phyloP scores from a whole-genome alignment of 2,113 vertebrate genomes.

The Taurulus bubalis region DNA sequence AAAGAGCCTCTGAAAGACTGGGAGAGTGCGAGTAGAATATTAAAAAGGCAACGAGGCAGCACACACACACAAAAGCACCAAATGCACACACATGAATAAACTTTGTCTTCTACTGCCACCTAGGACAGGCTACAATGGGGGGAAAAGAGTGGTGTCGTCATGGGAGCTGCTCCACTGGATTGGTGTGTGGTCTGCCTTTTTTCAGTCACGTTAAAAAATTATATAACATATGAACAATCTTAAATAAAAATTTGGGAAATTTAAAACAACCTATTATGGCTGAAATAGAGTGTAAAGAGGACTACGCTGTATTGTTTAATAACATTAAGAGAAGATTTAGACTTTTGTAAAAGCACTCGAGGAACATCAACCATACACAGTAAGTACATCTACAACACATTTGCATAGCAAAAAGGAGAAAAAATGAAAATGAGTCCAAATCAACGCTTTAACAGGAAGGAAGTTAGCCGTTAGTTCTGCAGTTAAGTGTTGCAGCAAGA shows the following conservation, averaged over 20 bases:
- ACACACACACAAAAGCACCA: background rate
- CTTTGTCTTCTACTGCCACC: conserved; percentile 47
- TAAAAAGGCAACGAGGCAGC: conserved; percentile 57
- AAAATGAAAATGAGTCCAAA: background rate
- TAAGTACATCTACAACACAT: background rate
- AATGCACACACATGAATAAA: conserved; percentile 24
- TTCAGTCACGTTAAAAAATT: background rate
- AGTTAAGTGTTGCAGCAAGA: background rate
- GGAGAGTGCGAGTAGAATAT: conserved; percentile 70
- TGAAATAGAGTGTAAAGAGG: background rate
- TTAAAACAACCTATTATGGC: too few species aligned
- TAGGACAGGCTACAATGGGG: conserved; percentile 21
- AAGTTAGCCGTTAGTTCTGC: background rate
- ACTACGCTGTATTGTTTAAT: background rate
- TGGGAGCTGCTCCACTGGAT: background rate
- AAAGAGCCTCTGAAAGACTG: conserved; percentile 59
- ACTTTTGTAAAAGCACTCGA: background rate
- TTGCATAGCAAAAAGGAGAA: background rate
- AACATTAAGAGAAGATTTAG: background rate
- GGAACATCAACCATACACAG: background rate
- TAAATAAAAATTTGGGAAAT: background rate
- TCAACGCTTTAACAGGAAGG: background rate
- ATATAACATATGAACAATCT: background rate
- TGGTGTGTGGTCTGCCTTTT: background rate
- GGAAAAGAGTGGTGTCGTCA: background rate